Evolutionary conservation across 1,140 invertebrate species (phyloP).

Genomic region (Maconellicoccus hirsutus): DNA sequence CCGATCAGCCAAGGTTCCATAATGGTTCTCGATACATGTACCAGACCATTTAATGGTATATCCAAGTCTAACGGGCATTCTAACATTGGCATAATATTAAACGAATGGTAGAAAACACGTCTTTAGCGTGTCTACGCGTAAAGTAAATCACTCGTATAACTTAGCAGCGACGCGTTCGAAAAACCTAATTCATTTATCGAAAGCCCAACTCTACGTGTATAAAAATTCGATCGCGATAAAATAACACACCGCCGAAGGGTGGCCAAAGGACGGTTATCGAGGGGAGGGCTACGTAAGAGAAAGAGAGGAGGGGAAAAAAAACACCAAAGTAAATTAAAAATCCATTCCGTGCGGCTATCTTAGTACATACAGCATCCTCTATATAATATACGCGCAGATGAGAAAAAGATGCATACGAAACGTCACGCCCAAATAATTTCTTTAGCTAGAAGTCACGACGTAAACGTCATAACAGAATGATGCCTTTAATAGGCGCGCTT

Average conservation of each 20-base stretch:
- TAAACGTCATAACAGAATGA: slow-evolving; percentile 7
- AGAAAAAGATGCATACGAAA: not conserved
- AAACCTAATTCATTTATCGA: not conserved
- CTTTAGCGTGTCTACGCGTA: no score
- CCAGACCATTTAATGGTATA: no score
- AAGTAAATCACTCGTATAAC: no score
- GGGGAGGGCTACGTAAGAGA: no score
- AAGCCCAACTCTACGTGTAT: not conserved
- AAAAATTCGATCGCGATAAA: not conserved
- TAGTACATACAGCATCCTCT: not conserved
- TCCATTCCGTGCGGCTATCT: not conserved
- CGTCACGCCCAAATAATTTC: slow-evolving; percentile 2
- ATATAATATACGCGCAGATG: not conserved
- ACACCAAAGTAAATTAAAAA: slow-evolving; percentile 5
- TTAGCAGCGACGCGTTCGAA: not conserved
- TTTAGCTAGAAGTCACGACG: slow-evolving; percentile 3
- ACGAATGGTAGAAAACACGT: no score
- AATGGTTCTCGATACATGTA: no score
- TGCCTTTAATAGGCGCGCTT: not conserved
- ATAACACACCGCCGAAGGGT: not conserved
- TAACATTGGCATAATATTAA: no score
- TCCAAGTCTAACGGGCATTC: no score
- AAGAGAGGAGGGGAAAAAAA: not conserved
- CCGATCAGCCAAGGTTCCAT: no score
- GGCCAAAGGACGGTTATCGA: no score